Base-by-base conservation (phyloP, 2,888 invertebrate genomes). In the Tineola bisselliella region DNA sequence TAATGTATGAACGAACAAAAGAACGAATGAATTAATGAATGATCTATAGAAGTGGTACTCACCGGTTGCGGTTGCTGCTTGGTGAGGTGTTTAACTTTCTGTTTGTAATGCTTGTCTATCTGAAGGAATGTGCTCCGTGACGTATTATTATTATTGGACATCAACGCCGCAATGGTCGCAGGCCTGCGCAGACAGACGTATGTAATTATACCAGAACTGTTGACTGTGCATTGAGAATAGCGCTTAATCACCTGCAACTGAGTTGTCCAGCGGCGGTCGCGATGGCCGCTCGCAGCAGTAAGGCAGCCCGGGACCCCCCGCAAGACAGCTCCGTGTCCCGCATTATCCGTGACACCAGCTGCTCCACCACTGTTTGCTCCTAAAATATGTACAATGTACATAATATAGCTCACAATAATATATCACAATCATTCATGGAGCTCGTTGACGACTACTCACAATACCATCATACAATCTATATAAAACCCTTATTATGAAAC, bases 21-120 rank as follows among this genome's bases (percentile, higher is more conserved):
- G n/a, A n/a, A n/a, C n/a, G n/a, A n/a, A n/a, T n/a, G n/a, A n/a
- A n/a, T n/a, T n/a, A n/a, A n/a, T n/a, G n/a, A n/a, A n/a, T n/a
- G n/a, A n/a, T n/a, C n/a, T n/a, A n/a, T n/a, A n/a, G n/a, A n/a
- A n/a, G n/a, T n/a, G n/a, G n/a, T 59, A 67, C 74, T 72, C 25
- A 88, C 87, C 54, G 87, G 86, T 33, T 83, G 82, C 17, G 82
- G 79, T 15, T 81, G 74, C 25, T 79, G 81, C 64, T 88, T 88
- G 64, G 76, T 73, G 63, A 87, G 71, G 69, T 83, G 84, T 63
- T 87, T 87, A 43, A 82, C 68, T 0, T 84, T 69, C 68, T 87
- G 87, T 68, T 87, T 88, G 76, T 87, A 88, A 33, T 79, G 66
- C 64, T 87, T 87, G 72, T 88, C 87, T 0, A 84, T 74, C 62